These are phyloP conservation scores for Melopsittacus undulatus DNA, from an alignment of 2,797 vertebrate species.

Conservation along the genomic window DNA sequence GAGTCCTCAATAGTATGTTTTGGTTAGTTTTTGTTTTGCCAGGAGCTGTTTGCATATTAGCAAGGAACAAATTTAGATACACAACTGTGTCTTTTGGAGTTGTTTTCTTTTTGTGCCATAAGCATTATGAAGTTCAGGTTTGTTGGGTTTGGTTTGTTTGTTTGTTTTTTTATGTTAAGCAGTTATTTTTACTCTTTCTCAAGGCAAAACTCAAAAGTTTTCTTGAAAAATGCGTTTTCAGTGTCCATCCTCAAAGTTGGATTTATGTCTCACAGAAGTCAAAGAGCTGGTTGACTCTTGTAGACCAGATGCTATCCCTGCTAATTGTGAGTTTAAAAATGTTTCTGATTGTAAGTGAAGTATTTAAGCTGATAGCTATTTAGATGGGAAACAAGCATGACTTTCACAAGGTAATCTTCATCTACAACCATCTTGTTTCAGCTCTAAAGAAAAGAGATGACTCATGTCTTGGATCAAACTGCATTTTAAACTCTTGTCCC, in stretches of 20 bases:
- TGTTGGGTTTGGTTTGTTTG: no score
- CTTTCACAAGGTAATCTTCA: background rate
- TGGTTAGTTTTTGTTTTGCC: background rate
- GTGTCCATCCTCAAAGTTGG: background rate
- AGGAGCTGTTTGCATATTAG: background rate
- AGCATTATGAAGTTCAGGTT: background rate
- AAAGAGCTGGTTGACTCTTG: background rate
- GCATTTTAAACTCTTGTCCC: background rate
- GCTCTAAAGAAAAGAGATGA: background rate
- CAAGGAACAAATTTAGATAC: background rate
- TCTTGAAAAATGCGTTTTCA: background rate
- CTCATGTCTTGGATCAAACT: background rate
- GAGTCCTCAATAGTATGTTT: background rate
- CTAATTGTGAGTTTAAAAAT: background rate
- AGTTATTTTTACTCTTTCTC: background rate
- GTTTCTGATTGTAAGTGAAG: background rate
- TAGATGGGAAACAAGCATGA: background rate
- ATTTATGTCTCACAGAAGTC: background rate
- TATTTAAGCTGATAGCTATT: background rate
- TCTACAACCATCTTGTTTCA: background rate
- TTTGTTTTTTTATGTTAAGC: background rate
- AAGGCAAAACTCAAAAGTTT: background rate
- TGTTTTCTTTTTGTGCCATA: background rate
- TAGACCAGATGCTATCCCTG: background rate
- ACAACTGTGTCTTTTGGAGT: background rate